Percentiles rank a stretch among this genome's conserved stretches.
phyloP scores from a whole-genome alignment of 2,113 vertebrate species.

The Cricetomys ansorgei region DNA sequence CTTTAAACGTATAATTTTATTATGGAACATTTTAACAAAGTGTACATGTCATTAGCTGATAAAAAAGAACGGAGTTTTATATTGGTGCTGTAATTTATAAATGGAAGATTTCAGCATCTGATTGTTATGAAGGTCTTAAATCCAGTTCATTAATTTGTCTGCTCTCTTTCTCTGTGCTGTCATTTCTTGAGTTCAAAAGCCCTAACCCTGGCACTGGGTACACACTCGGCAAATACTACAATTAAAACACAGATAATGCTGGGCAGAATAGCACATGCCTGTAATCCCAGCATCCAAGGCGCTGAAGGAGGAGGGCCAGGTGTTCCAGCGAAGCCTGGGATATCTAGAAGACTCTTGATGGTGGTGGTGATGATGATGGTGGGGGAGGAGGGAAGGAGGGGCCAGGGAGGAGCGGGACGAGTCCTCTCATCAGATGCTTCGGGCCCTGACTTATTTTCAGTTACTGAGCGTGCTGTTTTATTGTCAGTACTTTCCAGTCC shows the following conservation, averaged over 20 bases:
- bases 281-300: not conserved
- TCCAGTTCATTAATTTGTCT: not conserved
- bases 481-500: not conserved
- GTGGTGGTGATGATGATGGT: not conserved
- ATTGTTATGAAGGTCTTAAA: not conserved
- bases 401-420: no score
- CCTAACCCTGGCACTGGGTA: not conserved
- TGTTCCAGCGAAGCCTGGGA: not conserved
- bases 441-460: not conserved
- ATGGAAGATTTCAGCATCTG: not conserved
- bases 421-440: not conserved
- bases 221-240: not conserved
- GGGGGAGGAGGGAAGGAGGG: no score
- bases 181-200: not conserved
- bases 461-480: not conserved
- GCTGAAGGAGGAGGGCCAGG: not conserved
- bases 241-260: not conserved
- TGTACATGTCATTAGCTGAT: not conserved
- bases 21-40: not conserved
- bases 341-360: not conserved
- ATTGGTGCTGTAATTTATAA: not conserved
- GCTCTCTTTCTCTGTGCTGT: not conserved
- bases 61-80: not conserved
- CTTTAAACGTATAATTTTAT: constrained; percentile 26
- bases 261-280: not conserved